These are phyloP conservation scores for Dynastes tityus DNA, from an alignment of 2,888 invertebrate species.

Conservation along the genomic window DNA sequence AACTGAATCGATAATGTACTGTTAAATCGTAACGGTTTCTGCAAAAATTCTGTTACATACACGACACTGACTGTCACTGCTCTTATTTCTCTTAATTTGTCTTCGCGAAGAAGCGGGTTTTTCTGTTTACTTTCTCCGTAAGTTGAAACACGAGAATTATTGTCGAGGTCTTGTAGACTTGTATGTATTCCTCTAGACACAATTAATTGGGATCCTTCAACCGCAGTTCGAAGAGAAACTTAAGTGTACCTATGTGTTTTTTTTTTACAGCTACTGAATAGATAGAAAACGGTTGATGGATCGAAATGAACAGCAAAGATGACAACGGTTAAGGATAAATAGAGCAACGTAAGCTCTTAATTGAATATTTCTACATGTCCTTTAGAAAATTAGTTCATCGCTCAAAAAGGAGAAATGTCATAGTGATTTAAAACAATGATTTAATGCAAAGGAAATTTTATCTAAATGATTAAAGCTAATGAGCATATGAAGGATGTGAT, in stretches of 20 bases:
- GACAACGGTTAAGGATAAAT: neutral
- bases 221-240: neutral
- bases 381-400: too few relatives aligned
- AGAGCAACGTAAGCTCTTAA: neutral
- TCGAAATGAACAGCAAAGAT: neutral
- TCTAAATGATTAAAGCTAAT: too few relatives aligned
- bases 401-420: too few relatives aligned
- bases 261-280: neutral
- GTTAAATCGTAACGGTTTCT: neutral
- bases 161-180: neutral
- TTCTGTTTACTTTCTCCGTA: constrained; percentile 23
- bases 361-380: neutral
- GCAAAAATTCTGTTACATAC: neutral
- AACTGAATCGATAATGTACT: constrained; percentile 18
- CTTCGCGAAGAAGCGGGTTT: neutral
- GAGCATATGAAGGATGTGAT: too few relatives aligned
- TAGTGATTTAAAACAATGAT: too few relatives aligned
- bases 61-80: constrained; percentile 21
- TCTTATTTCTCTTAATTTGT: constrained; percentile 36
- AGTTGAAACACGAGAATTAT: neutral
- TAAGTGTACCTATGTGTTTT: neutral
- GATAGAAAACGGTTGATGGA: neutral
- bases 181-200: neutral
- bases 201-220: constrained; percentile 14
- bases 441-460: too few relatives aligned